Base-by-base conservation (phyloP, 2,113 vertebrate genomes). In the Limnothrissa miodon region DNA sequence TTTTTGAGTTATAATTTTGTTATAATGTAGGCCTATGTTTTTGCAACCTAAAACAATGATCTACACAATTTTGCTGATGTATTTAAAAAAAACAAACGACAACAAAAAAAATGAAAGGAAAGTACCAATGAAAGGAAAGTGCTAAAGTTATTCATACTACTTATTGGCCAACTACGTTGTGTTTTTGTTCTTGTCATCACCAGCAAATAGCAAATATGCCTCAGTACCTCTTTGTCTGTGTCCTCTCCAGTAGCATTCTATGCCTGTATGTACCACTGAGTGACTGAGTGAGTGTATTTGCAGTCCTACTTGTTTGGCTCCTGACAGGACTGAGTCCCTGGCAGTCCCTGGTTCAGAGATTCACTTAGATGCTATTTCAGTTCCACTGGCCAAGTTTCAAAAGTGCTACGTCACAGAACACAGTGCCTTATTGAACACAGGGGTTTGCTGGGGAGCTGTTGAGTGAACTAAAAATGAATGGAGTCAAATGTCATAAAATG, bases 351-450 rank as follows among this genome's bases (percentile, higher is more conserved):
- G 33, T 74, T 36, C 66, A 36, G 66, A 74, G 66, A 74, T 74
- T 36, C 66, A 74, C 66, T 74, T 74, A 74, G 66, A 74, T 74
- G 66, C 66, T 74, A 74, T 74, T 74, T 33, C 66, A 74, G 66
- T 39, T 74, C 13, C 66, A 15, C 29, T 74, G 66, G 66, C 66
- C 66, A 74, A 74, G 66, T 74, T 74, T 74, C 66, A 74, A 74
- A 36, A 74, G 66, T 74, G 66, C 66, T 36, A 74, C 66, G 66
- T 74, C 66, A 74, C 15, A 33, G 29, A 74, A 36, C 66, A 74
- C 66, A 74, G 66, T 74, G 66, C 66, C 66, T 74, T 74, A 74
- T 74, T 74, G 66, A 74, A 74, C 66, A 74, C 66, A 13, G 66
- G 66, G 66, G 66, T 74, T 74, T 74, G 66, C 66, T 74, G 66